A percentile compares a stretch with the other conserved stretches of the same genome.
Evolutionary conservation across 2,888 invertebrate genomes (phyloP).

Genomic region (Patella caerulea): DNA sequence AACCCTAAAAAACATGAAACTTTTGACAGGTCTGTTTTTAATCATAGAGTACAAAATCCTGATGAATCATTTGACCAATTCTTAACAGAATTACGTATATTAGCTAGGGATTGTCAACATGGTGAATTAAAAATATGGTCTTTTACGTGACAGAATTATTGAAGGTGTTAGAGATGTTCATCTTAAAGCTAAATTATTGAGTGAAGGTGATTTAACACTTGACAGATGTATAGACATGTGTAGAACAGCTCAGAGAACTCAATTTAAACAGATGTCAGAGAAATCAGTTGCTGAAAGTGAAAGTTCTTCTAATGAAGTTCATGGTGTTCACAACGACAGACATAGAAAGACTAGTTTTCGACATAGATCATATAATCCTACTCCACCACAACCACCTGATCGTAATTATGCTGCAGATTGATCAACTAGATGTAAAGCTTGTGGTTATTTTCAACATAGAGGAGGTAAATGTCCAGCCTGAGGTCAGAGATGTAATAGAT

Average conservation of each 20-base stretch:
- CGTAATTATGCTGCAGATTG: background rate
- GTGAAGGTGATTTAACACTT: conserved; percentile 6
- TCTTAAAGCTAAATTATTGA: conserved; percentile 2
- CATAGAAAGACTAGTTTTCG: background rate
- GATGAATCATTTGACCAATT: conserved; percentile 20
- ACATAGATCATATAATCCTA: background rate
- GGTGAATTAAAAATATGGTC: conserved; percentile 21
- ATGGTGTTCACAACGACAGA: background rate
- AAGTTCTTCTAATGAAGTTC: background rate
- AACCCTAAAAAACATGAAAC: conserved; percentile 15
- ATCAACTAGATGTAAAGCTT: background rate
- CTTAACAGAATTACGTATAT: conserved; percentile 7
- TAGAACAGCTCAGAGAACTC: conserved; percentile 3
- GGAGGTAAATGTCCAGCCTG: conserved; percentile 18
- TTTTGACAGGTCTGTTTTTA: background rate
- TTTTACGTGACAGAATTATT: conserved; percentile 20
- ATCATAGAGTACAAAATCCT: conserved; percentile 11
- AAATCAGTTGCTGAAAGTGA: background rate
- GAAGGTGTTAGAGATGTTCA: background rate
- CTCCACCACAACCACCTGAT: background rate
- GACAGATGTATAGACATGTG: conserved; percentile 8
- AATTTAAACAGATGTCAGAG: background rate
- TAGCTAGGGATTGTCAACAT: conserved; percentile 13
- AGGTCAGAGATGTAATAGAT: conserved; percentile 16
- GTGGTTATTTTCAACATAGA: conserved; percentile 14